phyloP scores from a whole-genome alignment of 2,113 vertebrate genomes.

The Oenanthe melanoleuca region DNA sequence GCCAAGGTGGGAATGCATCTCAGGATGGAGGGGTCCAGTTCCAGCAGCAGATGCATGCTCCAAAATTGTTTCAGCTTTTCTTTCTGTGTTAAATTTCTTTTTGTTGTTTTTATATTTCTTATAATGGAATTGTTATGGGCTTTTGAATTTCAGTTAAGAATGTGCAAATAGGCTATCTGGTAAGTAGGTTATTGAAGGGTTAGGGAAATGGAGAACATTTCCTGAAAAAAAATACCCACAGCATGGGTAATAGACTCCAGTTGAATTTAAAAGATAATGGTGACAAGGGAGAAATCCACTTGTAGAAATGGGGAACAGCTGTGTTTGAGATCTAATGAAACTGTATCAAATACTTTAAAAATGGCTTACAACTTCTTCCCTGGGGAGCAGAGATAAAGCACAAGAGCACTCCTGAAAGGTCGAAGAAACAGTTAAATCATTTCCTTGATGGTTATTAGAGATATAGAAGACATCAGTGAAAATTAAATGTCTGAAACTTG shows the following conservation, averaged over 20 bases:
- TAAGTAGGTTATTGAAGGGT: conserved; percentile 48
- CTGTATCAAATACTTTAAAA: conserved; percentile 20
- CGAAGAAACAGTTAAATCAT: conserved; percentile 38
- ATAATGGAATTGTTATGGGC: conserved; percentile 14
- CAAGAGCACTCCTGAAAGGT: conserved; percentile 55
- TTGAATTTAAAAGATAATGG: conserved; percentile 43
- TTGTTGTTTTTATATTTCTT: not conserved
- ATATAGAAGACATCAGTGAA: conserved; percentile 16
- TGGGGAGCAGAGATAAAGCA: conserved; percentile 42
- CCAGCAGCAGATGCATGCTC: not conserved
- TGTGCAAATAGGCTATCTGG: conserved; percentile 7
- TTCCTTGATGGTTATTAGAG: conserved; percentile 45
- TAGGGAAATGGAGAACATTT: conserved; percentile 36
- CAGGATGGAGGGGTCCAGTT: not conserved
- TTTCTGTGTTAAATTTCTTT: not conserved
- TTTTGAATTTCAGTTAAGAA: conserved; percentile 32
- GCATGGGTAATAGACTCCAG: conserved; percentile 42
- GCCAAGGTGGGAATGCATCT: not conserved
- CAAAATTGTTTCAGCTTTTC: not conserved
- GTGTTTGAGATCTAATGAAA: conserved; percentile 36
- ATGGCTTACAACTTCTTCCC: conserved; percentile 27
- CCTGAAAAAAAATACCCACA: conserved; percentile 17
- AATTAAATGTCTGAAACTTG: conserved; percentile 66
- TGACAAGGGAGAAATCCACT: conserved; percentile 40
- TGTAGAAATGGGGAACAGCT: conserved; percentile 52